Percentiles rank a stretch among this genome's conserved stretches.
Evolutionary conservation across 2,888 invertebrate genomes (phyloP).

Genomic region (Sthenelais limicola): DNA sequence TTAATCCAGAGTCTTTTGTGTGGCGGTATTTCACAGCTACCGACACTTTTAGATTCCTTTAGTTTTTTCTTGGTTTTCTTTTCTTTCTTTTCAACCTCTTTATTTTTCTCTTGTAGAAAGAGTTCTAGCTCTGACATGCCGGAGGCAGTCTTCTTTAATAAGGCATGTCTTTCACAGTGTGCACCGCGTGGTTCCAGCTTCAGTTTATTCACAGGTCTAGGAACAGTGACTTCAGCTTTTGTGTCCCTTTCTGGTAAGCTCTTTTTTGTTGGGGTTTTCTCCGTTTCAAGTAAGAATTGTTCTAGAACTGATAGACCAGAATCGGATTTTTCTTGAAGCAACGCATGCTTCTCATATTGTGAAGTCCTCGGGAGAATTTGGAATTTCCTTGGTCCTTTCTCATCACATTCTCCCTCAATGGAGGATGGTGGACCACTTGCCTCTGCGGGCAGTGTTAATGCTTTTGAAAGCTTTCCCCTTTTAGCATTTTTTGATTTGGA

Average conservation of each 20-base stretch:
- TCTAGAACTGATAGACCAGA: constrained; percentile 42
- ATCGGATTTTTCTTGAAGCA: constrained; percentile 36
- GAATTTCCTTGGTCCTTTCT: not conserved
- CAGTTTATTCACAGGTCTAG: constrained; percentile 21
- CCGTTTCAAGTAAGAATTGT: constrained; percentile 26
- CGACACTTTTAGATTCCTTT: not conserved
- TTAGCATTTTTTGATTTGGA: not conserved
- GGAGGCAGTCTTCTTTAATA: constrained; percentile 48
- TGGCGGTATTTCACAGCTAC: not conserved
- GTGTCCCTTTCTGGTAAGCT: not conserved
- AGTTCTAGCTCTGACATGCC: constrained; percentile 50
- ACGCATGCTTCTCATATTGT: constrained; percentile 40
- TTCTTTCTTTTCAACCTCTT: constrained; percentile 20
- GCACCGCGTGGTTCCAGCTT: constrained; percentile 48
- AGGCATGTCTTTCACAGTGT: constrained; percentile 46
- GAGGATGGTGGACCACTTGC: constrained; percentile 5
- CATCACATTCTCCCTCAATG: not conserved
- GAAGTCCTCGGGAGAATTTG: constrained; percentile 40
- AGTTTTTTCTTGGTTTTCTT: constrained; percentile 13
- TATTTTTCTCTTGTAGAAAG: constrained; percentile 50
- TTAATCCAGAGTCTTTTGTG: constrained; percentile 12
- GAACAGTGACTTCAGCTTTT: constrained; percentile 5
- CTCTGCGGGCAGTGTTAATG: constrained; percentile 32
- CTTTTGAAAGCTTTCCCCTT: constrained; percentile 33
- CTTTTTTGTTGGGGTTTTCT: constrained; percentile 3